Evolutionary conservation across 2,797 vertebrate genomes (phyloP), one percentile per base, ranked within the genome.

Genomic region (Malacoctenus gilli): DNA sequence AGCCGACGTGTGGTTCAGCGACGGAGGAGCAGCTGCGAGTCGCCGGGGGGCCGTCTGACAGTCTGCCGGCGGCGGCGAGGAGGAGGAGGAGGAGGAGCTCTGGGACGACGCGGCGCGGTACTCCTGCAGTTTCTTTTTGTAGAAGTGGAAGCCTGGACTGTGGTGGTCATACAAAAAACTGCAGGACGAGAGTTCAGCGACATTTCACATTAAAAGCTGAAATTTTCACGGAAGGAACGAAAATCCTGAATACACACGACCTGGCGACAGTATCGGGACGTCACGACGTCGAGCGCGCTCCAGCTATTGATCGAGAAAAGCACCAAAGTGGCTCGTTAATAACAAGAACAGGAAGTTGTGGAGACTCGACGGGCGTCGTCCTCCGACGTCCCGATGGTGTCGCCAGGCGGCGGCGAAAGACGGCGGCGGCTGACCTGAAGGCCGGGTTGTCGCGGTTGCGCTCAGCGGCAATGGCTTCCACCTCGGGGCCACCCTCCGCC

Each of bases 91-190:
- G 83, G 67, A 14, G 42, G 65, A 55, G 57, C 38, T 60, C 59
- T 3, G 88, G 5, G 67, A 77, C 30, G 8, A 63, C 25, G 86
- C 82, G 42, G 87, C 90, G 4, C 91, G 89, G 83, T 93, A 95
- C 75, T 96, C 93, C 70, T 94, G 91, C 16, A 97, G 74, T 66
- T 95, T 98, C 58, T 93, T 91, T 72, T 92, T 92, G 90, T 95
- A 98, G 80, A 93, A 95, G 61, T 53, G 91, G 86, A 95, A 87
- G 46, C 90, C 94, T 15, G 92, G 91, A 84, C 94, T 96, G 89
- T 93, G 92, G 39, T 90, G 86, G 58, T 98, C 92, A 5, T 94
- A 96, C 21, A 98, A 88, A 92, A 98, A 99, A 86, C 96, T 99
- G 61, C 12, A 54, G 18, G 7, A 11, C 38, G 56, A n/a, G n/a